Conservation (phyloP, 2,113 vertebrate species). For the Anguilla japonica region DNA sequence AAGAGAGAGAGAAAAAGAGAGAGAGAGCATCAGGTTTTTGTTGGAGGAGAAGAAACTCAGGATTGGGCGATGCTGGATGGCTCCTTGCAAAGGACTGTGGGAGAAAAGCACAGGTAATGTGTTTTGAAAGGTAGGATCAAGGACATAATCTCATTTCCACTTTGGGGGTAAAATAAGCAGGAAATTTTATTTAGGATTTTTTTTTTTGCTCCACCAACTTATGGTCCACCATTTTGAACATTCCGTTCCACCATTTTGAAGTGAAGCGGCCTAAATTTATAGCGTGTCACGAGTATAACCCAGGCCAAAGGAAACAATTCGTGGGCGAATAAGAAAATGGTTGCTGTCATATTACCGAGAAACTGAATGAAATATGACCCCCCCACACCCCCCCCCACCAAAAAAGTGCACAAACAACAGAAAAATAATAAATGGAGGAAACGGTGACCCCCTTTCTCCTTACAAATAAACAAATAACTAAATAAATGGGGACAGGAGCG, state of each 20-base stretch:
- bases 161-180: too few species aligned
- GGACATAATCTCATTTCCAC: too few species aligned
- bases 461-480: conserved; percentile 76
- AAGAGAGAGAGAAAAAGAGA: neutral
- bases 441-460: conserved; percentile 53
- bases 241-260: conserved; percentile 44
- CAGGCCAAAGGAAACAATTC: conserved; percentile 48
- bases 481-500: conserved; percentile 73
- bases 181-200: too few species aligned
- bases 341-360: conserved; percentile 43
- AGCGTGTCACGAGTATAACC: conserved; percentile 53
- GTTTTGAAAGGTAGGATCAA: too few species aligned
- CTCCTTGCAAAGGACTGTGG: neutral
- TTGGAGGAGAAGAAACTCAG: neutral
- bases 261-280: conserved; percentile 51
- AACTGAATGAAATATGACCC: conserved; percentile 61
- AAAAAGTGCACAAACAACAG: conserved; percentile 62
- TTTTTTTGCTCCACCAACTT: too few species aligned
- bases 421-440: conserved; percentile 47
- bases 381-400: conserved; percentile 20
- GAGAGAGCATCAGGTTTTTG: neutral
- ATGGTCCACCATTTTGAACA: neutral
- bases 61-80: neutral
- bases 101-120: neutral
- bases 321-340: conserved; percentile 63